Conservation (phyloP, 1,140 invertebrate species). For the Contarinia nasturtii region DNA sequence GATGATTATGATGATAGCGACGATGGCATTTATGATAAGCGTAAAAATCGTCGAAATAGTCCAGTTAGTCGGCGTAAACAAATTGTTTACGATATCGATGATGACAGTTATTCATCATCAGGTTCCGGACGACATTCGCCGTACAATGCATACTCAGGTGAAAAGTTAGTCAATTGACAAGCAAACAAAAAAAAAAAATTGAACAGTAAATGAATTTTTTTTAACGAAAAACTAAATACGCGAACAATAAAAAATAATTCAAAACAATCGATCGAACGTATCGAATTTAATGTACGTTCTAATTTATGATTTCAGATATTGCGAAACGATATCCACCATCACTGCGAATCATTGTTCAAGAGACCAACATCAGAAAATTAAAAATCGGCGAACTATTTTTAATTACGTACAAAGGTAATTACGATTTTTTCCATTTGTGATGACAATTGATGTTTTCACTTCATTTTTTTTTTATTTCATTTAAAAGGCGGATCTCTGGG, state of each 20-base stretch:
- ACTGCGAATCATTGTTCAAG: conserved; percentile 66
- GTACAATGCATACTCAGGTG: conserved; percentile 7
- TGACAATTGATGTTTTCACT: too few relatives aligned
- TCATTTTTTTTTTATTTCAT: too few relatives aligned
- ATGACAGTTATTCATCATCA: conserved; percentile 3
- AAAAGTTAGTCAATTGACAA: too few relatives aligned
- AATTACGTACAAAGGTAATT: conserved; percentile 68
- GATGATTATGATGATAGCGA: neutral
- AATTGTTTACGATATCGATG: too few relatives aligned
- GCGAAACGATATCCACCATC: conserved; percentile 62
- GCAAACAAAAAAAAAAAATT: conserved; percentile 8
- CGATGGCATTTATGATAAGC: conserved; percentile 1
- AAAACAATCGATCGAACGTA: neutral
- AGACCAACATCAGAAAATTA: conserved; percentile 44
- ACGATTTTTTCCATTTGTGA: too few relatives aligned
- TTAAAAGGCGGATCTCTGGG: conserved; percentile 76
- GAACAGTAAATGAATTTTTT: too few relatives aligned
- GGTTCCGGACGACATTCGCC: conserved; percentile 11
- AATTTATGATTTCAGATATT: conserved; percentile 34
- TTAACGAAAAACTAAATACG: conserved; percentile 7
- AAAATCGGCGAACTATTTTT: conserved; percentile 61
- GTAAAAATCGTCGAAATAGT: neutral
- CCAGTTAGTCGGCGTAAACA: too few relatives aligned
- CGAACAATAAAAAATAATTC: neutral
- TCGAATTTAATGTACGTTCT: too few relatives aligned